Percentiles rank a stretch among this genome's conserved stretches.
These are phyloP conservation scores for Rostratula benghalensis DNA, from an alignment of 2,113 vertebrate species.

Conservation along the genomic window DNA sequence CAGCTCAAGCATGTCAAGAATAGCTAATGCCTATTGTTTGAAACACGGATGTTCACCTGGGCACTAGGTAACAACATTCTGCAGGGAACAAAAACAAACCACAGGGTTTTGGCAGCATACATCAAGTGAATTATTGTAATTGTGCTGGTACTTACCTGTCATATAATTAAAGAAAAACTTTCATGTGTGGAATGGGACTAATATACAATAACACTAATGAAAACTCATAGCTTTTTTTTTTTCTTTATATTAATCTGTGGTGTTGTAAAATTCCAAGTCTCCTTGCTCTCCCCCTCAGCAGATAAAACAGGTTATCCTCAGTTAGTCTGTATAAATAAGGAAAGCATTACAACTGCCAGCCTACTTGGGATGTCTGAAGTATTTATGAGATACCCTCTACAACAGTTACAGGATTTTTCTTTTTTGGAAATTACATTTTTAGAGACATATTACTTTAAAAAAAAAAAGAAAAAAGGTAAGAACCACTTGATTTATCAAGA, in stretches of 20 bases:
- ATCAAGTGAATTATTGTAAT: conserved; percentile 44
- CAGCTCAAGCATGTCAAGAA: conserved; percentile 46
- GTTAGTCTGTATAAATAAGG: neutral
- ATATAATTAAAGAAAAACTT: conserved; percentile 40
- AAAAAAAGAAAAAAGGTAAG: neutral
- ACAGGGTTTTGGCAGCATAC: conserved; percentile 51
- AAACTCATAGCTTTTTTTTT: neutral
- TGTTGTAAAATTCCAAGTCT: neutral
- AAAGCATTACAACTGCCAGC: neutral
- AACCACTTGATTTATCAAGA: neutral
- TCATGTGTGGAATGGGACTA: neutral
- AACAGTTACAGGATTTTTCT: neutral
- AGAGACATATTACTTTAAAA: neutral
- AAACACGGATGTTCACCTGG: conserved; percentile 46
- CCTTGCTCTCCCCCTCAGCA: neutral
- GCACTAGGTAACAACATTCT: conserved; percentile 20
- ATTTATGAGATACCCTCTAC: conserved; percentile 1
- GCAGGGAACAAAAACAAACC: conserved; percentile 41
- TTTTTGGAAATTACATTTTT: neutral
- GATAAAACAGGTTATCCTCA: conserved; percentile 10
- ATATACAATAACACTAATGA: conserved; percentile 17
- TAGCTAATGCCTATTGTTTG: conserved; percentile 56
- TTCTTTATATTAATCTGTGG: neutral
- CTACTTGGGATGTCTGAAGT: neutral
- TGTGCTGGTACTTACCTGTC: conserved; percentile 35